Base-by-base conservation (phyloP, 1,140 invertebrate genomes). In the Dreissena polymorpha region DNA sequence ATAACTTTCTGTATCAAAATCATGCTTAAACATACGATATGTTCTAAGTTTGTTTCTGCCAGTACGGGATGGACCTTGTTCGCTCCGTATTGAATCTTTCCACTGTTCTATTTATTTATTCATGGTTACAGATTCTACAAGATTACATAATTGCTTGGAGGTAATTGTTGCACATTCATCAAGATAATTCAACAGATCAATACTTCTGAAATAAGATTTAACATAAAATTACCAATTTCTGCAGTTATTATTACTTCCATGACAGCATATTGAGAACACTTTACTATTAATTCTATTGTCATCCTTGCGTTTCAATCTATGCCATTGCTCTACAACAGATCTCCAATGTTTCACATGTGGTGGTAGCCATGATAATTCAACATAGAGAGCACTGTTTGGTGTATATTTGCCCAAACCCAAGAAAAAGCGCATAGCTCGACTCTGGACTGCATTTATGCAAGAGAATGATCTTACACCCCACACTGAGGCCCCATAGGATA, bases 11-110 rank as follows among this genome's bases (percentile, higher is more conserved):
- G 70, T 72, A n/a, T n/a, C n/a, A n/a, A n/a, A n/a, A n/a, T n/a
- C n/a, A n/a, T n/a, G n/a, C n/a, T n/a, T n/a, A n/a, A n/a, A n/a
- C n/a, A n/a, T n/a, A n/a, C n/a, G n/a, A n/a, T n/a, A n/a, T n/a
- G n/a, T 51, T 72, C 70, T 51, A 72, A 12, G 57, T 68, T 77
- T 68, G 64, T 77, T 77, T 68, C 63, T 13, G 50, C 72, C 72
- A 16, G 7, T 29, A 16, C 72, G 53, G 27, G 55, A 27, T 14
- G 10, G n/a, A 75, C 57, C 57, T 27, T 39, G 21, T 16, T 60
- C 25, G 16, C 51, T 63, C 39, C 60, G 53, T 23, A 75, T 50
- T 63, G 53, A 25, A 21, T 75, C 72, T n/a, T 60, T 75, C 57
- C 72, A 75, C 18, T 60, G 8, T 29, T 73, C 12, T 10, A 73